A percentile compares a stretch with the other conserved stretches of the same genome.
These are phyloP conservation scores for Semotilus atromaculatus DNA, from an alignment of 2,797 vertebrate genomes.

Conservation along the genomic window DNA sequence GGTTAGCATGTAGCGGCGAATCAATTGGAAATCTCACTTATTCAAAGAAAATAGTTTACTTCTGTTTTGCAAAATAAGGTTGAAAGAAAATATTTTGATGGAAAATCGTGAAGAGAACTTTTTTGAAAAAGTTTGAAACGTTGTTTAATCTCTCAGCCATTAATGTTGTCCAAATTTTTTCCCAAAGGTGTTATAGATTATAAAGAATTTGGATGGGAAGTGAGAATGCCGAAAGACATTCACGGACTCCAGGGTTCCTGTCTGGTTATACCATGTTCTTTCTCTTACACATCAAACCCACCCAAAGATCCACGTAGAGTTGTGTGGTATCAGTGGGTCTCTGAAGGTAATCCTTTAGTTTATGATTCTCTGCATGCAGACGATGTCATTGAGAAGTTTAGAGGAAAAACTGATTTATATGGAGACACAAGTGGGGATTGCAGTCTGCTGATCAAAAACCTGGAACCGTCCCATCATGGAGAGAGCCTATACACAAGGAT, in stretches of 20 bases:
- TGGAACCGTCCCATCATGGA: slow-evolving; percentile 47
- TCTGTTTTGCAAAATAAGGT: not conserved
- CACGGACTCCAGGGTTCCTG: slow-evolving; percentile 64
- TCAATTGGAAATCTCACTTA: no score
- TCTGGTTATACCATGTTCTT: slow-evolving; percentile 68
- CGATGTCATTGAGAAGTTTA: no score
- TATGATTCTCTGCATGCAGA: no score
- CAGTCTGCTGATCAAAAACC: slow-evolving; percentile 57
- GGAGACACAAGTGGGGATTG: slow-evolving; percentile 46
- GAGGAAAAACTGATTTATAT: slow-evolving; percentile 54
- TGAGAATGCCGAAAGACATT: slow-evolving; percentile 60
- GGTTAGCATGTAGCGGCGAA: no score
- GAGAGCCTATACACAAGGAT: slow-evolving; percentile 67
- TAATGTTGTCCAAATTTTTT: not conserved
- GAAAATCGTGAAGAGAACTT: not conserved
- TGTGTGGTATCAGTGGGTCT: slow-evolving; percentile 74
- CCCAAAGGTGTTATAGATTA: slow-evolving; percentile 54
- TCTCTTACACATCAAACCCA: slow-evolving; percentile 3
- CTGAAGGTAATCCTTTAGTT: no score
- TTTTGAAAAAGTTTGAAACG: not conserved
- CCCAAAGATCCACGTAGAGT: no score
- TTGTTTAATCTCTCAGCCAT: not conserved
- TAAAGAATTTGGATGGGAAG: slow-evolving; percentile 56
- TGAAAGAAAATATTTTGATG: not conserved
- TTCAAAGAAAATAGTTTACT: not conserved